phyloP scores from a whole-genome alignment of 2,888 invertebrate genomes.

The Caenorhabditis afra region DNA sequence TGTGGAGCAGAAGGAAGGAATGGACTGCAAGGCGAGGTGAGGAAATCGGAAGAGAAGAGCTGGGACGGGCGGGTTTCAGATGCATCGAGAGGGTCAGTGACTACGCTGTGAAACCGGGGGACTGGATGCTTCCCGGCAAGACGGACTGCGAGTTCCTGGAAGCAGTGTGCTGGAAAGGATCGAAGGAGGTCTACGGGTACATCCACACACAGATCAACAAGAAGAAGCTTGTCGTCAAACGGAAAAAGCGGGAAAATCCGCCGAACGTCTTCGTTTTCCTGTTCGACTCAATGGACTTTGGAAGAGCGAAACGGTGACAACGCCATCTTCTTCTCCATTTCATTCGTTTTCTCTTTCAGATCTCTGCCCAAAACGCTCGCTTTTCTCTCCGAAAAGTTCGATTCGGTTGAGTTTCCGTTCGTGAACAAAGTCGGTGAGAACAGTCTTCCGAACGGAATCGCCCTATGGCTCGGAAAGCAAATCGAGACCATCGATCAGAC shows the following conservation, averaged over 20 bases:
- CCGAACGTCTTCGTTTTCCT: constrained; percentile 39
- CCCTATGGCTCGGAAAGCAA: constrained; percentile 59
- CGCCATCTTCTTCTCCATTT: background rate
- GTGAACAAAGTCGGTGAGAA: constrained; percentile 70
- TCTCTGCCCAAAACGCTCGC: constrained; percentile 44
- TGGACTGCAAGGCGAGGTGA: constrained; percentile 33
- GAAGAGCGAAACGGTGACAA: constrained; percentile 14
- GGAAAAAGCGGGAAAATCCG: constrained; percentile 8
- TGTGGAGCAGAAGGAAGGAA: constrained; percentile 25
- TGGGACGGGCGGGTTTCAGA: background rate
- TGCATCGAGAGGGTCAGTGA: background rate
- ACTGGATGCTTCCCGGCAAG: constrained; percentile 13
- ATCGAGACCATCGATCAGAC: constrained; percentile 30
- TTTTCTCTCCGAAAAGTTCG: constrained; percentile 17
- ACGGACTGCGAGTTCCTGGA: constrained; percentile 37
- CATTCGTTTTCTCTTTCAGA: constrained; percentile 16
- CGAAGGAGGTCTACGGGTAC: constrained; percentile 33
- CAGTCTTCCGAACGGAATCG: constrained; percentile 67
- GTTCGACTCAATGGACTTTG: constrained; percentile 26
- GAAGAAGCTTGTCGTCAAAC: too few relatives aligned
- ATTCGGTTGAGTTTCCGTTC: constrained; percentile 62
- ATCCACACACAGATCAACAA: constrained; percentile 28
- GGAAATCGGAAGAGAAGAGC: too few relatives aligned
- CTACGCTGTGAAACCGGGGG: background rate
- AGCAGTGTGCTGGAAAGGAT: constrained; percentile 29